A percentile compares a stretch with the other conserved stretches of the same genome.
Evolutionary conservation across 2,888 invertebrate species (phyloP).

Genomic region (Epiperipatus broadwayi): DNA sequence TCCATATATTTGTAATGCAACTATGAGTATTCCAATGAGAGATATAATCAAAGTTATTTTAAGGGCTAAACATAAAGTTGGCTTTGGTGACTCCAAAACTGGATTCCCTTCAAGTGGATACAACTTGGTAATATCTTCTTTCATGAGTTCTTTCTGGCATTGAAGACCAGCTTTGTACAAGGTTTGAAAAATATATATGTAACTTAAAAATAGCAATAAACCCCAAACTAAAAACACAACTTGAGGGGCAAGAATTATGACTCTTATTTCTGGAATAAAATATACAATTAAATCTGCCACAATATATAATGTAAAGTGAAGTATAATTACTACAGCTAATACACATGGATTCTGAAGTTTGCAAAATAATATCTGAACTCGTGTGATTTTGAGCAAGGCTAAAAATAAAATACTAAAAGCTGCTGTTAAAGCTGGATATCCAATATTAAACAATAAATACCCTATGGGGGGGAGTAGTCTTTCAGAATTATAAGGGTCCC

Average conservation of each 20-base stretch:
- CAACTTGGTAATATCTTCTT: constrained; percentile 20
- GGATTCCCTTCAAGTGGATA: constrained; percentile 23
- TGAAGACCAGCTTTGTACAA: constrained; percentile 23
- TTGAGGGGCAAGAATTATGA: constrained; percentile 38
- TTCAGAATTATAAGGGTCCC: constrained; percentile 77
- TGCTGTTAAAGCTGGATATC: constrained; percentile 67
- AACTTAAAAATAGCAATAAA: constrained; percentile 59
- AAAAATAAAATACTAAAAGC: constrained; percentile 69
- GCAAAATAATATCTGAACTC: constrained; percentile 27
- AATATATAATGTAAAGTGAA: constrained; percentile 60
- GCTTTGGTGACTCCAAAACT: no score
- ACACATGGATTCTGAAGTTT: constrained; percentile 52
- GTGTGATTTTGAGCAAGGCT: constrained; percentile 60
- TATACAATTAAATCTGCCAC: constrained; percentile 46
- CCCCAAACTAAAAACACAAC: constrained; percentile 64
- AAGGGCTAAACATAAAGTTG: constrained; percentile 56
- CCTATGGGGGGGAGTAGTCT: constrained; percentile 58
- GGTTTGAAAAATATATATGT: constrained; percentile 35
- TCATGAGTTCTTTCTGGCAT: constrained; percentile 23
- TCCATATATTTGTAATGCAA: constrained; percentile 63
- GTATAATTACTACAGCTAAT: constrained; percentile 52
- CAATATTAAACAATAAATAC: constrained; percentile 60
- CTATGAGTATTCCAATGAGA: constrained; percentile 58
- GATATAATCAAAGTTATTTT: constrained; percentile 74
- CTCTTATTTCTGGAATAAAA: constrained; percentile 18